Base-by-base conservation (phyloP, 2,113 vertebrate species). In the Empidonax alnorum region DNA sequence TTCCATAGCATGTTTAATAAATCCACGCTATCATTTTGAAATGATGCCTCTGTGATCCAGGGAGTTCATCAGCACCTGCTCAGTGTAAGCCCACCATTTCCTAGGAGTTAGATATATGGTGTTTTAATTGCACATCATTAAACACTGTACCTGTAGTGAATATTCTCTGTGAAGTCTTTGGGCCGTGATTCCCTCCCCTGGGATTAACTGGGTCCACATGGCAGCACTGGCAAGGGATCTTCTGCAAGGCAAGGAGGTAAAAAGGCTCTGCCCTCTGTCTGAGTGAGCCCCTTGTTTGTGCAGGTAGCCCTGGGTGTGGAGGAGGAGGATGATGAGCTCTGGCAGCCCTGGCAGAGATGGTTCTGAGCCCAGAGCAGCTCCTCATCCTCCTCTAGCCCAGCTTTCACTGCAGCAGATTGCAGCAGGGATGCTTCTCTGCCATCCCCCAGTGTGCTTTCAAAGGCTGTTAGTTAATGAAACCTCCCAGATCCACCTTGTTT, bases 401-500 rank as follows among this genome's bases (percentile, higher is more conserved):
- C 9, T 85, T 72, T 42, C 25, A 27, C 19, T 4, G 2, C 46
- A 18, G 2, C 55, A 49, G 35, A 18, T 27, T 71, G 73, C 67
- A 72, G 6, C 46, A 72, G 56, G 12, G 28, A 14, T 1, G 8
- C 4, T 68, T 11, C 49, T 52, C 62, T n/a, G 53, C 50, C 52
- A 6, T 11, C 30, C 28, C 52, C 49, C 0, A 0, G 2, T 0
- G 0, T 22, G 15, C 4, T 87, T 78, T 58, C 46, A 81, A 84
- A 53, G 41, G 41, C 14, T 78, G 4, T 25, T 10, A 58, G 30
- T 47, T 39, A 80, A 21, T 6, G 10, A 75, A 79, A 37, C 44
- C 27, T 71, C 61, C 24, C 7, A 12, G 59, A 59, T 25, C 30
- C 11, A 20, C 28, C 75, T 41, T 15, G 31, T 55, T 84, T 84